Conservation (phyloP, 2,888 invertebrate genomes). For the Schizotus pectinicornis region DNA sequence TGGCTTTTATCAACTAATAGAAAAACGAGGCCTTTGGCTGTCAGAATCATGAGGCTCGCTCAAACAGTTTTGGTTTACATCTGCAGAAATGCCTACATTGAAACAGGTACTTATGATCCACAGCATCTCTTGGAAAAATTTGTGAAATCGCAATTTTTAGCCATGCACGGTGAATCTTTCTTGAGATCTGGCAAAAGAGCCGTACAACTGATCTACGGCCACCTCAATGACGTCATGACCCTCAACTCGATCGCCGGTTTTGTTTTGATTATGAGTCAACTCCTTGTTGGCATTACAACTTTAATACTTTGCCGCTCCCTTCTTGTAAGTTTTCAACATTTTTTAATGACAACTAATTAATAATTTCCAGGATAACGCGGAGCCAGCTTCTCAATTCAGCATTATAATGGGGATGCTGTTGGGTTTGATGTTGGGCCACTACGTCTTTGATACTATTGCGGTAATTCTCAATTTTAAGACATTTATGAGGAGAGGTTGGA, state of each 20-base stretch:
- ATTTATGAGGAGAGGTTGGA: no score
- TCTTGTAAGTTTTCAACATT: conserved; percentile 2
- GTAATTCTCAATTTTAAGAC: no score
- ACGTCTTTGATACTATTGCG: no score
- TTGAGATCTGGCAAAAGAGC: conserved; percentile 32
- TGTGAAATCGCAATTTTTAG: background rate
- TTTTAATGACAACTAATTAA: conserved; percentile 9
- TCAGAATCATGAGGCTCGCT: background rate
- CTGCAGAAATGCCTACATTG: conserved; percentile 9
- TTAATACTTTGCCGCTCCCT: conserved; percentile 16
- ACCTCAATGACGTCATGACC: conserved; percentile 21
- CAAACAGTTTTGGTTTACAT: conserved; percentile 4
- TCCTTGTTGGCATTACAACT: conserved; percentile 23
- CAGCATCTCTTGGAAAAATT: background rate
- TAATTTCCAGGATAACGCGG: background rate
- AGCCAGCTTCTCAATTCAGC: no score
- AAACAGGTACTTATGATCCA: background rate
- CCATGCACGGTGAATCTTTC: conserved; percentile 16
- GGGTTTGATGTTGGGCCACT: no score
- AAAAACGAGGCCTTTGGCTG: background rate
- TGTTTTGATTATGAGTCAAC: conserved; percentile 21
- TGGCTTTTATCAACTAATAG: background rate
- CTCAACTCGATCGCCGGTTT: conserved; percentile 31
- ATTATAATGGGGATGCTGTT: no score
- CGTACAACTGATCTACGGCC: conserved; percentile 21